Evolutionary conservation across 2,797 vertebrate genomes (phyloP).

Genomic region (Fundulus diaphanus): DNA sequence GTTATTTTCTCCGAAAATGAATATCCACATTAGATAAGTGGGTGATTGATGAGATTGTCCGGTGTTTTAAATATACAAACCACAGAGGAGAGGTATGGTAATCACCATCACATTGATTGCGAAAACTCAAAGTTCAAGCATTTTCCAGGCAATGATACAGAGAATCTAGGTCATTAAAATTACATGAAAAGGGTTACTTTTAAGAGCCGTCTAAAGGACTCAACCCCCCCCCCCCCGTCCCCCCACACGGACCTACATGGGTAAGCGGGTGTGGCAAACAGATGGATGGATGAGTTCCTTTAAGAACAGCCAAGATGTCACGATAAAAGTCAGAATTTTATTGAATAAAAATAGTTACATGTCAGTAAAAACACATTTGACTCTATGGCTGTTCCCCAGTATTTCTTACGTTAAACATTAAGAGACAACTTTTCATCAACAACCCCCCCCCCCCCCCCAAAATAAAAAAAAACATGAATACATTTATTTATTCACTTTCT

Average conservation of each 20-base stretch:
- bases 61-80: constrained; percentile 65
- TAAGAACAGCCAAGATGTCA: background rate
- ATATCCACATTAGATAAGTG: constrained; percentile 73
- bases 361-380: too few relatives aligned
- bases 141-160: constrained; percentile 18
- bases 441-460: too few relatives aligned
- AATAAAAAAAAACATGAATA: background rate
- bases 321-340: background rate
- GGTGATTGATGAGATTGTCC: constrained; percentile 79
- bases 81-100: constrained; percentile 43
- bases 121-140: constrained; percentile 30
- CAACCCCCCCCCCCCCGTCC: too few relatives aligned
- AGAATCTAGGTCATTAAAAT: constrained; percentile 13
- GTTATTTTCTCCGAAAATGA: constrained; percentile 77
- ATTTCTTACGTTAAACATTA: too few relatives aligned
- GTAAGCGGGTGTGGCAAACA: too few relatives aligned
- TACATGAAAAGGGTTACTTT: background rate
- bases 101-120: constrained; percentile 40
- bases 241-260: too few relatives aligned
- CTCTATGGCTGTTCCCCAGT: too few relatives aligned
- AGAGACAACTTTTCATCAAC: background rate
- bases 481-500: background rate
- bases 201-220: too few relatives aligned
- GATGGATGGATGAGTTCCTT: too few relatives aligned
- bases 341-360: background rate